Evolutionary conservation across 2,113 vertebrate genomes (phyloP), one percentile per base, ranked within the genome.

Genomic region (Eulemur rufifrons): DNA sequence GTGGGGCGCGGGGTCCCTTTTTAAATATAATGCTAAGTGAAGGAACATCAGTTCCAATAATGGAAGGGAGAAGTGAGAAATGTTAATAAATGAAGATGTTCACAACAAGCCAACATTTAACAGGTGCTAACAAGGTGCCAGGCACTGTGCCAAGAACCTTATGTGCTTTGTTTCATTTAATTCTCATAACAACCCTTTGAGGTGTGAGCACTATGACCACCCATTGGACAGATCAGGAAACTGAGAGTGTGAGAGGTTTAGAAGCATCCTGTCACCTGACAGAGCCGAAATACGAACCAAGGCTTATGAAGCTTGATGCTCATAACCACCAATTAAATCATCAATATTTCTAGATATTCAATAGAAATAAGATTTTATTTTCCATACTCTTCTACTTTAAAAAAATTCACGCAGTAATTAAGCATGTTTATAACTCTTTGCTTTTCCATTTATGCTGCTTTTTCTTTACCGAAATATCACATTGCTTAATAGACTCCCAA

Each of bases 401-500:
- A 87, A 86, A 69, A 45, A 64, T 68, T 56, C 34, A n/a, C 27
- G 4, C 2, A 54, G 2, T 54, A 84, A 68, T 81, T n/a, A 77
- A 89, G 56, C 47, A 6, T 73, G 10, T 86, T 42, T 61, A 9
- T 78, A 56, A 71, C 9, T 50, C 2, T 5, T 32, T 83, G 68
- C 64, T 45, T 68, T 86, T 29, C 23, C 45, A 4, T 89, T 86
- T 78, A 45, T n/a, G 11, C 61, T 86, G 21, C 7, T 63, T 73
- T 59, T 84, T 92, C n/a, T 34, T 23, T 93, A 14, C 84, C 93
- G 29, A 97, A 83, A 73, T 74, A 81, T 29, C 23, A 91, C 56
- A 3, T 21, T 89, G 71, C 77, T 78, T 89, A 94, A 45, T 80
- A 92, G 29, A 93, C 9, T 93, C 78, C 85, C 73, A 76, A 59